Base-by-base conservation (phyloP, 1,140 invertebrate species). In the Augochlora pura region DNA sequence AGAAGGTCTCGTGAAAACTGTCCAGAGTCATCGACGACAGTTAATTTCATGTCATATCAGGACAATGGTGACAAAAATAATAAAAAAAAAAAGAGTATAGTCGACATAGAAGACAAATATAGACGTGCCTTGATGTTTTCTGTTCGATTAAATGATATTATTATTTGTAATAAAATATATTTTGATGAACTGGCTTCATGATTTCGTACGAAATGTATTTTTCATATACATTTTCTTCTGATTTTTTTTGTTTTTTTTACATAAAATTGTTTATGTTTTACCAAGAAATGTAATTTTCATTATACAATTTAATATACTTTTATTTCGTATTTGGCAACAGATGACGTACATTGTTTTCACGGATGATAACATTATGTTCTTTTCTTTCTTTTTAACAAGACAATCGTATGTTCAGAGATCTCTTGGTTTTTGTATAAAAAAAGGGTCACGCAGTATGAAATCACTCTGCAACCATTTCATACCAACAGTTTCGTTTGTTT, bases 121-220 rank as follows among this genome's bases (percentile, higher is more conserved):
- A 88, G 85, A 86, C 84, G 87, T 88, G 85, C 87, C 87, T 88
- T 88, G 84, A 86, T 87, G 85, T 88, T 88, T 87, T 87, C 73
- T 65, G 83, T 87, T 88, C 62, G 57, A 86, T 69, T 54, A 66
- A 83, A 86, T 81, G 46, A 70, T 75, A 73, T 72, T 82, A 78
- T 79, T 54, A 64, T 87, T 83, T 69, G 74, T 85, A 66, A 85
- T 82, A 82, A 85, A 85, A 62, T 72, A 81, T 82, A 82, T 82
- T 39, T 76, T 64, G 72, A 21, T 57, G n/a, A 9, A 71, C 57
- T n/a, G 46, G 63, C 59, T n/a, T 65, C 57, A 59, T 62, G 25
- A 64, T 54, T 69, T 80, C 73, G 27, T 59, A 27, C 23, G 32
- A 59, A 59, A 81, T 74, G 46, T 74, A 77, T 74, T 68, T 73